A percentile compares a stretch with the other conserved stretches of the same genome.
These are phyloP conservation scores for Pseudochirops cupreus DNA, from an alignment of 2,797 vertebrate genomes.

Conservation along the genomic window DNA sequence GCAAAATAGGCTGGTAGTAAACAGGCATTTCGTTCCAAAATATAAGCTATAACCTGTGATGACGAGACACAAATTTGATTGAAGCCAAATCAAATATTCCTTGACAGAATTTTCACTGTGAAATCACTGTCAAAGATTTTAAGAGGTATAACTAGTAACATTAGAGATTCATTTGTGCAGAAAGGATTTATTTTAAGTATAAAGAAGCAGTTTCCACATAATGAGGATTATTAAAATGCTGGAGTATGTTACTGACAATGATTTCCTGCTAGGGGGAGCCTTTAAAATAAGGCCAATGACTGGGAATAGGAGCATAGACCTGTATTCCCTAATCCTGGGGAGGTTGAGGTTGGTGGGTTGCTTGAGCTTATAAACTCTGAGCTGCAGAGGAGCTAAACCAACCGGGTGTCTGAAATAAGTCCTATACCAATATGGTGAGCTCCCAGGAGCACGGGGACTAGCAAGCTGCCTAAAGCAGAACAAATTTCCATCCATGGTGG, in stretches of 20 bases:
- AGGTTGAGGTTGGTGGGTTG: neutral
- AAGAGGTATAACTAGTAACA: neutral
- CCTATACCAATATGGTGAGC: neutral
- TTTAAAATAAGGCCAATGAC: neutral
- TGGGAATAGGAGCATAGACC: neutral
- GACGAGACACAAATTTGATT: neutral
- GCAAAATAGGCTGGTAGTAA: conserved; percentile 98
- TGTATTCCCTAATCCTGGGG: neutral
- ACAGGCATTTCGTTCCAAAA: conserved; percentile 97
- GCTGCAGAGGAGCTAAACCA: neutral
- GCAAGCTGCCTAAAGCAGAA: neutral
- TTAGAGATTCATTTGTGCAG: conserved; percentile 3
- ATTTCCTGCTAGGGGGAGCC: neutral
- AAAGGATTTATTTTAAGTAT: conserved; percentile 7
- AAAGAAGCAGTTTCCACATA: conserved; percentile 53
- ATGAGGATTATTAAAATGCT: conserved; percentile 46
- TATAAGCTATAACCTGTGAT: conserved; percentile 96
- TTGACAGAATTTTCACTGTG: neutral
- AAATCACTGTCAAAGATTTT: neutral
- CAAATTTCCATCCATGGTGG: neutral
- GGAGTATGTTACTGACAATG: conserved; percentile 3
- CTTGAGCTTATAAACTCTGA: neutral
- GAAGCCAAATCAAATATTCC: neutral
- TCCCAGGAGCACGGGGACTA: neutral
- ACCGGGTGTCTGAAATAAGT: neutral